phyloP scores from a whole-genome alignment of 2,113 vertebrate genomes.

The Colossoma macropomum region DNA sequence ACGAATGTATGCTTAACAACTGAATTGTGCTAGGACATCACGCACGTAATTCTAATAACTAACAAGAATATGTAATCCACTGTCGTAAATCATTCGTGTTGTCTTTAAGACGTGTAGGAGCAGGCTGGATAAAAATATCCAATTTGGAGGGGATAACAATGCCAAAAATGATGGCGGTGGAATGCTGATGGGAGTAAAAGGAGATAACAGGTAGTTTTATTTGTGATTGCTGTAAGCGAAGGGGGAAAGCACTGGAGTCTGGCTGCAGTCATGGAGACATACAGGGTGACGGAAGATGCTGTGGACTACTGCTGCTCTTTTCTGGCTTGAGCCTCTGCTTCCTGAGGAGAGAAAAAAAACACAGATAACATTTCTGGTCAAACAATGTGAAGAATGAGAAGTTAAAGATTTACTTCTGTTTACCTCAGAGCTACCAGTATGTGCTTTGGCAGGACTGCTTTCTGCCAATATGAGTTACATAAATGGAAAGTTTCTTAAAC shows the following conservation, averaged over 20 bases:
- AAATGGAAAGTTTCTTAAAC: background rate
- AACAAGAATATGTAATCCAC: background rate
- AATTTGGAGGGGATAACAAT: background rate
- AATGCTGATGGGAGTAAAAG: background rate
- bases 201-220: background rate
- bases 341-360: conserved; percentile 64
- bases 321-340: conserved; percentile 75
- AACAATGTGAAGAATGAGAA: background rate
- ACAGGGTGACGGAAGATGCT: conserved; percentile 2
- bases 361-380: conserved; percentile 1
- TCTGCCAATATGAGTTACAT: background rate
- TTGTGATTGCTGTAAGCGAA: background rate
- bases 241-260: conserved; percentile 22
- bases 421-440: background rate
- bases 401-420: background rate
- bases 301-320: conserved; percentile 73
- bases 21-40: background rate
- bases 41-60: background rate
- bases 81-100: background rate
- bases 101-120: background rate
- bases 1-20: conserved; percentile 1
- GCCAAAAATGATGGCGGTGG: background rate
- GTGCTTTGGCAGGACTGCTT: background rate
- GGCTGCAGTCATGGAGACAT: conserved; percentile 36
- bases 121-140: background rate